Evolutionary conservation across 1,140 invertebrate species (phyloP), one percentile per base, ranked within the genome.

Genomic region (Reticulitermes speratus): DNA sequence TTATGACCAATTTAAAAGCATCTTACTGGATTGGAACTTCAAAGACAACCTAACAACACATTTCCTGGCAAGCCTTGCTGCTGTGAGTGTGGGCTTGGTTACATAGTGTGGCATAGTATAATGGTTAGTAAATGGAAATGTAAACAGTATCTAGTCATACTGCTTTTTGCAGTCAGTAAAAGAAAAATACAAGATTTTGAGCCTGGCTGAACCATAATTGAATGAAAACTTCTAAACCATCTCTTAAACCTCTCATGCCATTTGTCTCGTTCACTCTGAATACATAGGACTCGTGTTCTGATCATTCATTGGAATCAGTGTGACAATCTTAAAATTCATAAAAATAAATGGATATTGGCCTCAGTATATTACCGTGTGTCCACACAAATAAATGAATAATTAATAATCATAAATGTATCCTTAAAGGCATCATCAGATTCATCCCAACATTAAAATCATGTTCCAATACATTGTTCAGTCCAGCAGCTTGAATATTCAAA

Each of bases 1-100:
- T 90, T 99, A 99, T 91, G 99, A 99, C 91, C 96, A 98, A 92
- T 95, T 98, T 85, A 99, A 99, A 92, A 91, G 93, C 48, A 89
- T 94, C 23, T 90, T 99, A 19, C 90, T 99, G 3, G 89, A 23
- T 30, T 3, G 23, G n/a, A 32, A 82, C n/a, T 65, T 75, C 30
- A 7, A 1, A 23, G 87, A 87, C 44, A 85, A 82, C 52, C 12
- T 87, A 3, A 44, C 84, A 21, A 87, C 87, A 38, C 87, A 87
- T 69, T 87, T 87, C 48, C 21, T 85, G 14, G 38, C 87, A 3
- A 87, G 87, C 55, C 59, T 86, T n/a, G 25, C 82, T 30, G 86
- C 86, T 21, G 86, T 86, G 55, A 84, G 86, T 83, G 30, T 30
- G 19, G n/a, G 6, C 30, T 30, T n/a, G 52, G 45, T 44, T 84